phyloP scores from a whole-genome alignment of 2,888 invertebrate species.

The Plagiodera versicolora region DNA sequence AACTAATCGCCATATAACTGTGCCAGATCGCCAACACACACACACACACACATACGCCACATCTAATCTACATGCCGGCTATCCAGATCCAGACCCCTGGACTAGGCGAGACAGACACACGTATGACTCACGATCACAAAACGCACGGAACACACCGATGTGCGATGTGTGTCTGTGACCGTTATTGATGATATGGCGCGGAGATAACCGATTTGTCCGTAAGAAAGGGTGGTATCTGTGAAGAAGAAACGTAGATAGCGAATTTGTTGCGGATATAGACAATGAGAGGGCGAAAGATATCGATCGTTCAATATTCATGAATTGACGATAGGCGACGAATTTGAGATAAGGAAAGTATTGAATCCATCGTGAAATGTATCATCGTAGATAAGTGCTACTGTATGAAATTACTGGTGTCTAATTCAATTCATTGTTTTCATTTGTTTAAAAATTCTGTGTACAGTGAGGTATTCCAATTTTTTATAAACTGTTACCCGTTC shows the following conservation, averaged over 20 bases:
- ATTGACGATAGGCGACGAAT: too few species aligned
- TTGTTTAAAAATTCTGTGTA: too few species aligned
- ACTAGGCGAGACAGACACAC: constrained; percentile 29
- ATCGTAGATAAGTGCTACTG: too few species aligned
- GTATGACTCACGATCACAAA: constrained; percentile 32
- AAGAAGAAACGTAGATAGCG: neutral
- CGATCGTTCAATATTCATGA: too few species aligned
- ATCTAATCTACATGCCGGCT: constrained; percentile 45
- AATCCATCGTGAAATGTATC: too few species aligned
- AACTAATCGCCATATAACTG: constrained; percentile 50
- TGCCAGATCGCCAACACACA: constrained; percentile 38
- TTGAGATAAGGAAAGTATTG: too few species aligned
- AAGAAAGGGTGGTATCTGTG: neutral
- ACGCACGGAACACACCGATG: constrained; percentile 11
- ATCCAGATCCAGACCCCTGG: constrained; percentile 37
- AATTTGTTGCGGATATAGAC: neutral
- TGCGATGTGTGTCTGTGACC: constrained; percentile 21
- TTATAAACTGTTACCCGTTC: too few species aligned
- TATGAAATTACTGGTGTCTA: too few species aligned
- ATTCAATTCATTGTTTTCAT: too few species aligned
- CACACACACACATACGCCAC: constrained; percentile 9
- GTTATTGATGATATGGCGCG: constrained; percentile 27
- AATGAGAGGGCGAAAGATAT: neutral
- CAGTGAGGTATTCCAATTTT: too few species aligned
- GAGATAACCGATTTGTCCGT: constrained; percentile 24